Evolutionary conservation across 2,888 invertebrate genomes (phyloP).

Genomic region (Achlya flavicornis): DNA sequence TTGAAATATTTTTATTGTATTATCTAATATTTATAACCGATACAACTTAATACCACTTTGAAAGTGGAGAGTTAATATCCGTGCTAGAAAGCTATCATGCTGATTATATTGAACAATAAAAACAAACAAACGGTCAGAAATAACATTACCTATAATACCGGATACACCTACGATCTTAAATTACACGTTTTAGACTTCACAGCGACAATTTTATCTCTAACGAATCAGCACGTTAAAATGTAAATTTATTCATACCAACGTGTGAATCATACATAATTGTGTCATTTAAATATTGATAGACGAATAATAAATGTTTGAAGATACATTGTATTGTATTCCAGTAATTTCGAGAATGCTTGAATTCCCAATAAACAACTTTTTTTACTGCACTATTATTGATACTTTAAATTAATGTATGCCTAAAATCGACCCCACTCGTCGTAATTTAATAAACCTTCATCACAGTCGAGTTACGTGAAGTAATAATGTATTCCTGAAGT

Average conservation of each 20-base stretch:
- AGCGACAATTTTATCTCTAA: slow-evolving; percentile 26
- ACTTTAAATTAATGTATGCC: too few species aligned
- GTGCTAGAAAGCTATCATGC: too few species aligned
- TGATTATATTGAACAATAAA: not conserved
- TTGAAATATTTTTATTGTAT: too few species aligned
- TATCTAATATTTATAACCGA: too few species aligned
- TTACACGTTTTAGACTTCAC: slow-evolving; percentile 26
- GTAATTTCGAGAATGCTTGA: too few species aligned
- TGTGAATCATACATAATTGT: not conserved
- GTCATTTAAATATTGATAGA: not conserved
- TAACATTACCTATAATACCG: slow-evolving; percentile 23
- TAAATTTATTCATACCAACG: slow-evolving; percentile 25
- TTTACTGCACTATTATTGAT: too few species aligned
- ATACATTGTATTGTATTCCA: too few species aligned
- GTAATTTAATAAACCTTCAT: too few species aligned
- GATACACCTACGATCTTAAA: slow-evolving; percentile 30
- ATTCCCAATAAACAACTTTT: too few species aligned
- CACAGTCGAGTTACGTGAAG: not conserved
- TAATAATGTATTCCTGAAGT: not conserved
- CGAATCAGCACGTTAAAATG: slow-evolving; percentile 43
- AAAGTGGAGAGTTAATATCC: too few species aligned
- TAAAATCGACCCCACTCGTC: too few species aligned
- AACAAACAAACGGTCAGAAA: slow-evolving; percentile 13
- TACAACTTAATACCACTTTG: too few species aligned
- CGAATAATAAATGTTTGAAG: not conserved